Conservation (phyloP, 2,113 vertebrate genomes). For the Procapra przewalskii region DNA sequence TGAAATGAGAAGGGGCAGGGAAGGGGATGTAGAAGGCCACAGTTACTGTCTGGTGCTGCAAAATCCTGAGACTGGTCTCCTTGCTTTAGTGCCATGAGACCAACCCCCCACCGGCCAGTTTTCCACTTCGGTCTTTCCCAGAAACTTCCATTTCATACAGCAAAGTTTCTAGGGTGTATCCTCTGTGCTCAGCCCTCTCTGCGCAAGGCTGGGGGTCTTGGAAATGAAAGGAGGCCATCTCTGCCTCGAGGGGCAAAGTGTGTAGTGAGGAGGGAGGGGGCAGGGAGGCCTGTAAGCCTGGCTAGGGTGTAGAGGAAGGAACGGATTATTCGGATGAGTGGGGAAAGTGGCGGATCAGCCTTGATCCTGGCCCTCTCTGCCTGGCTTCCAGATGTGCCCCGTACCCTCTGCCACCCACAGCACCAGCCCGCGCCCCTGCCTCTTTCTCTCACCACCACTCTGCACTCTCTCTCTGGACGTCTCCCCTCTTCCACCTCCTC, state of each 20-base stretch:
- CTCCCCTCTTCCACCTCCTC: neutral
- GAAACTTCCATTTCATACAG: rapidly evolving
- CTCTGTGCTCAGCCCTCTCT: neutral
- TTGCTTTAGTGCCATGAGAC: neutral
- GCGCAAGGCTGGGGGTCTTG: neutral
- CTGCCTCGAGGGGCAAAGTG: neutral
- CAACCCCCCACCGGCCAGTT: neutral
- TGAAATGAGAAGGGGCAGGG: rapidly evolving
- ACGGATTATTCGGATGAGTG: rapidly evolving
- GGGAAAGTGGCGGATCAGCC: too few species aligned
- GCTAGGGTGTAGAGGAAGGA: neutral
- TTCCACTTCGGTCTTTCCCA: neutral
- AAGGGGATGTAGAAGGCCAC: rapidly evolving
- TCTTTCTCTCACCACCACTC: neutral
- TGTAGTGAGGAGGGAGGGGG: neutral
- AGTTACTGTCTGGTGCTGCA: rapidly evolving
- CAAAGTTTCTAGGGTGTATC: rapidly evolving
- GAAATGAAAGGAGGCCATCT: neutral
- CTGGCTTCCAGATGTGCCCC: neutral
- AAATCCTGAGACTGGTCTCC: neutral
- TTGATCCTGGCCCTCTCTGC: neutral
- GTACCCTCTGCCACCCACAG: too few species aligned
- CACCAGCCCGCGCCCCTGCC: neutral
- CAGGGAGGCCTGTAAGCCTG: neutral
- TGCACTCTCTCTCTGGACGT: rapidly evolving